Conservation (phyloP, 2,113 vertebrate species). For the Bufo bufo region DNA sequence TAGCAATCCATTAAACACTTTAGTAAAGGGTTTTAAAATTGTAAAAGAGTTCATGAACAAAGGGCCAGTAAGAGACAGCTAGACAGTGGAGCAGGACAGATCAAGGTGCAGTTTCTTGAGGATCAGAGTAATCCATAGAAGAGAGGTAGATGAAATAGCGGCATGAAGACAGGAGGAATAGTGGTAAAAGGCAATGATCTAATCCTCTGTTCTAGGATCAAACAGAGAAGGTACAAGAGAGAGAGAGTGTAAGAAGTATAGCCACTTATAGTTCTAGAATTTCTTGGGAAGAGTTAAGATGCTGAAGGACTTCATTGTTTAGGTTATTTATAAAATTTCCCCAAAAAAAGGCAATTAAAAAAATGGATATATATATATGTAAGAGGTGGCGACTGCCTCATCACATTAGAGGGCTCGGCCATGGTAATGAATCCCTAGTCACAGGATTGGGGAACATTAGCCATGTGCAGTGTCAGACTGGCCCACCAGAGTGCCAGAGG, state of each 20-base stretch:
- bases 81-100: not conserved
- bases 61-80: not conserved
- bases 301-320: not conserved
- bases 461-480: not conserved
- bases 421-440: not conserved
- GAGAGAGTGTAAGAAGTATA: not conserved
- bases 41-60: not conserved
- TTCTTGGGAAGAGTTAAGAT: not conserved
- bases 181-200: not conserved
- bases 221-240: not conserved
- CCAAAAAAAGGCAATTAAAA: too few relatives aligned
- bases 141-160: too few relatives aligned
- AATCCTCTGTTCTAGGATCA: not conserved
- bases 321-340: too few relatives aligned
- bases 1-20: not conserved
- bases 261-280: not conserved
- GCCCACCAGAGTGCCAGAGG: too few relatives aligned
- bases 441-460: not conserved
- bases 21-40: not conserved
- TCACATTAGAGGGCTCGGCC: not conserved
- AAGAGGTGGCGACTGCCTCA: too few relatives aligned
- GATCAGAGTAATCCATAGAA: not conserved
- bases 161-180: not conserved
- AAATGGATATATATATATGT: too few relatives aligned
- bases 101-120: not conserved